Conservation (phyloP, 2,888 invertebrate species). For the Cheiracanthium punctorium region DNA sequence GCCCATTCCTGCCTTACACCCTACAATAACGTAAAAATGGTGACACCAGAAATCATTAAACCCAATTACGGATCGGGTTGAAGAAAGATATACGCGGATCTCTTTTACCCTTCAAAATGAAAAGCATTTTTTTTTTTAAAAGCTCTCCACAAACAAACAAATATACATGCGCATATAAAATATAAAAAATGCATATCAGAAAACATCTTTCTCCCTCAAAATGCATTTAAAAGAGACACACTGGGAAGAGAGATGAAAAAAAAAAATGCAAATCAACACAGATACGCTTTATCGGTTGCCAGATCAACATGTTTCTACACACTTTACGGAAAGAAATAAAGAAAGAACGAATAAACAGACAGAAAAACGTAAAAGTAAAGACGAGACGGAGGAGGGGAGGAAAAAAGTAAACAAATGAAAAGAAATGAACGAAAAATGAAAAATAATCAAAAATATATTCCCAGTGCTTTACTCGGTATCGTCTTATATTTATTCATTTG, state of each 20-base stretch:
- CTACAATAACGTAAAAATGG: too few species aligned
- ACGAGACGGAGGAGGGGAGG: too few species aligned
- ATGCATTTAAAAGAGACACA: conserved; percentile 30
- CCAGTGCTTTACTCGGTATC: conserved; percentile 39
- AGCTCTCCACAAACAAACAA: too few species aligned
- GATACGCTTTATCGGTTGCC: conserved; percentile 58
- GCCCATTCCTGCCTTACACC: too few species aligned
- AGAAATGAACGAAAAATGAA: not conserved
- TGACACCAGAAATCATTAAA: conserved; percentile 52
- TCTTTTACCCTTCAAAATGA: not conserved
- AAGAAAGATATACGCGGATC: not conserved
- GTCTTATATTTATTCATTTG: conserved; percentile 66
- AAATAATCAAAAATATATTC: conserved; percentile 40
- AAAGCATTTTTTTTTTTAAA: too few species aligned
- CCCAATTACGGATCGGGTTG: conserved; percentile 51
- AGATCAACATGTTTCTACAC: conserved; percentile 53
- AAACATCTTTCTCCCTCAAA: conserved; percentile 35
- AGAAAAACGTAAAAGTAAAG: not conserved
- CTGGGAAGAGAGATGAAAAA: too few species aligned
- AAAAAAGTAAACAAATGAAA: conserved; percentile 16
- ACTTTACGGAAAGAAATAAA: not conserved
- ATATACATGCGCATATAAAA: too few species aligned
- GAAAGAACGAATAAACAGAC: too few species aligned
- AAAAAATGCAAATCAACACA: conserved; percentile 41
- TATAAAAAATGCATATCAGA: conserved; percentile 18